A percentile compares a stretch with the other conserved stretches of the same genome.
Evolutionary conservation across 2,113 vertebrate species (phyloP).

Genomic region (Pygoscelis antarcticus): DNA sequence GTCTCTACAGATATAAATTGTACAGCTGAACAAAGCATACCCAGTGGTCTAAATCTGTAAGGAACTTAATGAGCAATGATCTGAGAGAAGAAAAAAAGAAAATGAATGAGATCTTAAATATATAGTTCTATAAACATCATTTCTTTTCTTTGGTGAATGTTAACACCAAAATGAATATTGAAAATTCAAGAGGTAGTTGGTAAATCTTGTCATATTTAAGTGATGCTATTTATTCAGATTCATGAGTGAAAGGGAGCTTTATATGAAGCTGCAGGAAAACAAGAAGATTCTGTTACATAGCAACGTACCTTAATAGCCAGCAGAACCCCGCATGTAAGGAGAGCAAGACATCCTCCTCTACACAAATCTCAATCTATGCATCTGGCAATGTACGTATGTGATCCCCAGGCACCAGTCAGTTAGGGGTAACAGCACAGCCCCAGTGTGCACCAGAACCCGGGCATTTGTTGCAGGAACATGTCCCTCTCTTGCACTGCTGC

Average conservation of each 20-base stretch:
- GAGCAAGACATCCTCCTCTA: rapidly evolving
- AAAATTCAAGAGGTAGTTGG: neutral
- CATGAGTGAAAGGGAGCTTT: neutral
- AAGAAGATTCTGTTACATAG: neutral
- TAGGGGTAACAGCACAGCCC: neutral
- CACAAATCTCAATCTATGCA: neutral
- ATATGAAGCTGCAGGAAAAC: neutral
- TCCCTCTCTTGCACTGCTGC: neutral
- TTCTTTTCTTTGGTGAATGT: neutral
- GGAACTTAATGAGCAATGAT: neutral
- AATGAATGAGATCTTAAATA: neutral
- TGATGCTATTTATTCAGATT: neutral
- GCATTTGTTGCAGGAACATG: rapidly evolving
- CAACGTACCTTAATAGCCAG: neutral
- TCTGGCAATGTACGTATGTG: neutral
- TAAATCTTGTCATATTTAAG: slow-evolving; percentile 6
- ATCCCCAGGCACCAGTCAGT: neutral
- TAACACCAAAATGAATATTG: neutral
- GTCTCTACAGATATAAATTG: neutral
- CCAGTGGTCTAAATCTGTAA: neutral
- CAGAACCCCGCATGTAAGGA: rapidly evolving
- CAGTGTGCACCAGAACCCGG: rapidly evolving
- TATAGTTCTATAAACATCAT: neutral
- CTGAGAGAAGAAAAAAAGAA: neutral
- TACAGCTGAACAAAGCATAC: slow-evolving; percentile 20